Evolutionary conservation across 2,113 vertebrate species (phyloP).

Genomic region (Orcinus orca): DNA sequence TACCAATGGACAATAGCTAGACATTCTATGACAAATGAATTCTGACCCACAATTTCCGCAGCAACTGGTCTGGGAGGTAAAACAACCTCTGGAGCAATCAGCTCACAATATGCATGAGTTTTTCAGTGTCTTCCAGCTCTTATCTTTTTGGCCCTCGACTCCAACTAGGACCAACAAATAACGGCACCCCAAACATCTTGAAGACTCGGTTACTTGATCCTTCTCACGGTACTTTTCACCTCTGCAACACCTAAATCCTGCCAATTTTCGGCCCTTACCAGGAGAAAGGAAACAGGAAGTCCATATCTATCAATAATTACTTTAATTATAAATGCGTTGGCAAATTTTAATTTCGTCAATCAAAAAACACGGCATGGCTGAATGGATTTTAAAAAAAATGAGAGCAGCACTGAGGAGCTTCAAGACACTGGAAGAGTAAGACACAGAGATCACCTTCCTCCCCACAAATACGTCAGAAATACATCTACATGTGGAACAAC

Average conservation of each 20-base stretch:
- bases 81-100: not conserved
- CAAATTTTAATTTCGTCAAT: not conserved
- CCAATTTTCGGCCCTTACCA: not conserved
- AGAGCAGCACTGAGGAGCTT: too few relatives aligned
- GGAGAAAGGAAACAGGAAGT: not conserved
- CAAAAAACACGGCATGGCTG: not conserved
- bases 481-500: too few relatives aligned
- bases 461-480: too few relatives aligned
- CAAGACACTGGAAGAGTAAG: fast-evolving
- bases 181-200: not conserved
- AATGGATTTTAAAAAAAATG: not conserved
- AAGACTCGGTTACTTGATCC: not conserved
- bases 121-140: not conserved
- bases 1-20: not conserved
- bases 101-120: not conserved
- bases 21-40: not conserved
- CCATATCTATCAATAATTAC: not conserved
- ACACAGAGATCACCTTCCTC: too few relatives aligned
- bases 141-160: not conserved
- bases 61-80: not conserved
- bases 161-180: not conserved
- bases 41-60: not conserved
- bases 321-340: not conserved
- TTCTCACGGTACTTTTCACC: not conserved
- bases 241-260: not conserved